Evolutionary conservation across 2,888 invertebrate genomes (phyloP), one percentile per base, ranked within the genome.

Genomic region (Coenonympha glycerion): DNA sequence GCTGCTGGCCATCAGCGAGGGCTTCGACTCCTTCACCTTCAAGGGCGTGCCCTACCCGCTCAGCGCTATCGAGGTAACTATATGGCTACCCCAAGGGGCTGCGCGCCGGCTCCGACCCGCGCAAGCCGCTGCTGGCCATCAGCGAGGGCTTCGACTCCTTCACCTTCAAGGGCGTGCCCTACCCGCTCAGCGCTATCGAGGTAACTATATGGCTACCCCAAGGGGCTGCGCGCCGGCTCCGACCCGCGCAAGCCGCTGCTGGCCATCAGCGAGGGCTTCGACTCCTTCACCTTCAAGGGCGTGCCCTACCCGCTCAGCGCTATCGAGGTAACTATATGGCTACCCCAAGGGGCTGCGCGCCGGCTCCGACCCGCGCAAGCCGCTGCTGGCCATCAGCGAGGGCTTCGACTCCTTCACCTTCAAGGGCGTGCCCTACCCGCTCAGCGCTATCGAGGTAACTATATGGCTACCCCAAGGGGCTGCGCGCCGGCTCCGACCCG

Each of bases 331-430:
- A 18, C 21, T 15, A 31, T 13, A n/a, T 30, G 96, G 95, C 0
- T 93, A 95, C 74, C 95, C 96, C 0, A 90, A 91, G 64, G 96
- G 96, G 0, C 85, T 97, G 33, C 89, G 95, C 46, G 93, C 94
- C 2, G 97, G 96, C 3, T 85, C 90, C 26, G 94, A 96, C 85
- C 93, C 95, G 0, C 89, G 93, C 51, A 90, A 91, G 61, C 94
- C 95, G 0, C 87, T 92, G 34, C 88, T 97, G 19, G 82, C 89
- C 47, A 87, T 97, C 13, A 91, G 94, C 62, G 92, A 91, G 48
- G 92, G 92, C 63, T 94, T 95, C 76, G 92, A 93, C 67, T 88
- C 89, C 52, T 79, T 94, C 46, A 89, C 89, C 60, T 92, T 90
- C 73, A 88, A 90, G 60, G 91, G 91, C 39, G 91, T 91, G 53